Percentiles rank a stretch among this genome's conserved stretches.
phyloP scores from a whole-genome alignment of 2,797 vertebrate genomes.

The Huso huso region DNA sequence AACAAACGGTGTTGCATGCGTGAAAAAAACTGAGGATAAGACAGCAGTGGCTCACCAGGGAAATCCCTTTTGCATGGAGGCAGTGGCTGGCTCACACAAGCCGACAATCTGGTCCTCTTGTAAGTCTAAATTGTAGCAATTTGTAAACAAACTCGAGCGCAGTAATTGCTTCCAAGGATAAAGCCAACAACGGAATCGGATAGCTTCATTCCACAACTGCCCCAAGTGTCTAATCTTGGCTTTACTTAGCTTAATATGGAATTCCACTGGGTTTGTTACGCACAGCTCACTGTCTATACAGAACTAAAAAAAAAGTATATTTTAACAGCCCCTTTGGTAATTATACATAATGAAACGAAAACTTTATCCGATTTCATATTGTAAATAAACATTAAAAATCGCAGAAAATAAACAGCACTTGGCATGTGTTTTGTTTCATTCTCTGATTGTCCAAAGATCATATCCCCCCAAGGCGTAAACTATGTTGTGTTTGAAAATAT shows the following conservation, averaged over 20 bases:
- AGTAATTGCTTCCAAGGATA: constrained; percentile 21
- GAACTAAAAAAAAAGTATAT: too few relatives aligned
- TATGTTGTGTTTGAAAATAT: too few relatives aligned
- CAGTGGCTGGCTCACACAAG: constrained; percentile 14
- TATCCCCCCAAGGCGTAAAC: too few relatives aligned
- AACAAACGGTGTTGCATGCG: too few relatives aligned
- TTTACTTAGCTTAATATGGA: constrained; percentile 10
- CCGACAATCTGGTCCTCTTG: constrained; percentile 19
- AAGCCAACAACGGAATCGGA: constrained; percentile 11
- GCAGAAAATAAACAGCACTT: too few relatives aligned
- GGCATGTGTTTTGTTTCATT: too few relatives aligned
- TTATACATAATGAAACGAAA: constrained; percentile 5
- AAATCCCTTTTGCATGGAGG: constrained; percentile 12
- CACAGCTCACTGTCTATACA: neutral
- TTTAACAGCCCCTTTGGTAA: constrained; percentile 1
- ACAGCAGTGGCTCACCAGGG: constrained; percentile 17
- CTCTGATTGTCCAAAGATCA: too few relatives aligned
- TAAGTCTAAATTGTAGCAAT: constrained; percentile 24
- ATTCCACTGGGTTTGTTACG: constrained; percentile 8
- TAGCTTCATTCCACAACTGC: constrained; percentile 15
- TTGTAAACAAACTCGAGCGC: constrained; percentile 24
- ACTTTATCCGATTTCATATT: too few relatives aligned
- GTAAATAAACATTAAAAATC: too few relatives aligned
- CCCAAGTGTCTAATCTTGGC: constrained; percentile 17
- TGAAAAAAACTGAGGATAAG: neutral